A percentile compares a stretch with the other conserved stretches of the same genome.
Evolutionary conservation across 2,113 vertebrate genomes (phyloP).

Genomic region (Pelecanus crispus): DNA sequence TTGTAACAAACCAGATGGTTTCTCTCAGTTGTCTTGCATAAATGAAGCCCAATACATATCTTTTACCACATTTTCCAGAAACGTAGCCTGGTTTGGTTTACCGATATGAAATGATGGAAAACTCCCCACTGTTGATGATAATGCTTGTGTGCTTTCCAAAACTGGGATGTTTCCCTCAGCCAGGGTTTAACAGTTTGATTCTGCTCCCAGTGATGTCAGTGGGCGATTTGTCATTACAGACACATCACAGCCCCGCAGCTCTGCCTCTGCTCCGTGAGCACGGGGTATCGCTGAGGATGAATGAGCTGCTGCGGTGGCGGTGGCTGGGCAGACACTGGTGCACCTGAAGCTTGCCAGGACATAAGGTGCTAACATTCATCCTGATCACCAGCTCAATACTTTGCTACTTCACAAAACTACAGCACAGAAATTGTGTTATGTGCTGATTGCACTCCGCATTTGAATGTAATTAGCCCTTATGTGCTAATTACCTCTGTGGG

Average conservation of each 20-base stretch:
- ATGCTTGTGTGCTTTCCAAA: background rate
- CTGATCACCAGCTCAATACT: background rate
- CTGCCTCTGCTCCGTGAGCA: background rate
- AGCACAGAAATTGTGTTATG: background rate
- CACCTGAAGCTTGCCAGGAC: background rate
- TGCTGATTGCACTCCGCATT: background rate
- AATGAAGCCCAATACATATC: background rate
- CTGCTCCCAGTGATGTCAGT: background rate
- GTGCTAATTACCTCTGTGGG: background rate
- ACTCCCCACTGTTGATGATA: background rate
- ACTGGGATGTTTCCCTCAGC: background rate
- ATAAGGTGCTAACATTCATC: background rate
- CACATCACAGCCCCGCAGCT: background rate
- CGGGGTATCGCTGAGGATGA: too few species aligned
- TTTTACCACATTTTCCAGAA: background rate
- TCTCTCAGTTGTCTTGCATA: background rate
- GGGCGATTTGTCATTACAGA: background rate
- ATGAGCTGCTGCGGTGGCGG: fast-evolving
- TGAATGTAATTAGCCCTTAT: background rate
- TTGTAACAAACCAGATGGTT: background rate
- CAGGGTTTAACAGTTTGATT: background rate
- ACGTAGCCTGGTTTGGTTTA: background rate
- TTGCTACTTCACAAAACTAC: background rate
- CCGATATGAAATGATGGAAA: background rate
- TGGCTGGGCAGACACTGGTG: background rate